phyloP scores from a whole-genome alignment of 2,888 invertebrate genomes.

The Ashinkailepas kermadecensis region DNA sequence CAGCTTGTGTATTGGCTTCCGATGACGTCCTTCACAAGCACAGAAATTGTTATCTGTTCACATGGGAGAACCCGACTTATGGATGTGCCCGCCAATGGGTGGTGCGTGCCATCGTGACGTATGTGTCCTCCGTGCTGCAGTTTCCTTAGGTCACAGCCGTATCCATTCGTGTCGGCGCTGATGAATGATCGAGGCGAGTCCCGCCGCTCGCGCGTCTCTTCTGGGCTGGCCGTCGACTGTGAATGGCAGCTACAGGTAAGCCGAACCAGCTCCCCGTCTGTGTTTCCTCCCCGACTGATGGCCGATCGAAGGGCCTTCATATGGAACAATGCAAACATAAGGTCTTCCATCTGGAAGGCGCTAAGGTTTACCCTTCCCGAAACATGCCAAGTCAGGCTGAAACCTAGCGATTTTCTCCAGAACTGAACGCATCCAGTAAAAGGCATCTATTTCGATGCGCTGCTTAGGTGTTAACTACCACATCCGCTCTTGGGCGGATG shows the following conservation, averaged over 20 bases:
- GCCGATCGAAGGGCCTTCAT: too few species aligned
- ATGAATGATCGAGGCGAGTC: neutral
- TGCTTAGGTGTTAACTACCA: too few species aligned
- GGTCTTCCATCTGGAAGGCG: too few species aligned
- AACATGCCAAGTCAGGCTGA: too few species aligned
- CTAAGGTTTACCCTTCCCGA: too few species aligned
- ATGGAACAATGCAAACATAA: too few species aligned
- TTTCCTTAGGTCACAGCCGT: neutral
- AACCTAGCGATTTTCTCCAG: too few species aligned
- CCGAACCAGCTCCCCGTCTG: too few species aligned
- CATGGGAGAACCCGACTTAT: neutral
- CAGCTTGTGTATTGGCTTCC: neutral
- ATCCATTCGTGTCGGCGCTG: conserved; percentile 12
- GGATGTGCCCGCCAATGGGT: neutral
- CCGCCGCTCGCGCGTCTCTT: neutral
- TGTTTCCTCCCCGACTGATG: too few species aligned
- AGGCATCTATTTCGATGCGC: too few species aligned
- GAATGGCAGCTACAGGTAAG: conserved; percentile 14
- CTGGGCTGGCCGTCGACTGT: neutral
- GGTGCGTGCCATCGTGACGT: neutral
- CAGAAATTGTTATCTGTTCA: neutral
- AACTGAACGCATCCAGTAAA: too few species aligned
- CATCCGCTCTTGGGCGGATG: too few species aligned
- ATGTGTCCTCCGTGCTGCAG: neutral
- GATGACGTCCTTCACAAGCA: neutral